A percentile compares a stretch with the other conserved stretches of the same genome.
Conservation (phyloP, 2,797 vertebrate species). For the Eulemur mongoz region DNA sequence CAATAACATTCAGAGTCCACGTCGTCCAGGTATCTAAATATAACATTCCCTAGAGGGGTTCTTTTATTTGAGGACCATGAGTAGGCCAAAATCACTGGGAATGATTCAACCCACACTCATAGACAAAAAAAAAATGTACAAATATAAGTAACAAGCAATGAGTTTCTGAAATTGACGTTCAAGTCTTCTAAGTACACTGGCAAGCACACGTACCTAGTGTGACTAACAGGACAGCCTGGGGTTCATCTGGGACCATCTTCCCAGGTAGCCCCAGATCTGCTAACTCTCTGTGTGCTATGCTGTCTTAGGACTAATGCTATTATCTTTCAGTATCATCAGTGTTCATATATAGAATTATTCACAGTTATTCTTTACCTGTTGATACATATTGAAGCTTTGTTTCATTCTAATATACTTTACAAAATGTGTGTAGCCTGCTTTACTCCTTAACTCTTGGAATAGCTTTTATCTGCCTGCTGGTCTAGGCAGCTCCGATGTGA, state of each 20-base stretch:
- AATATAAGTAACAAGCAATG: constrained; percentile 36
- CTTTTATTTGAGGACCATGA: constrained; percentile 2
- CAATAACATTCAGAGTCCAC: not conserved
- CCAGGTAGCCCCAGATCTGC: not conserved
- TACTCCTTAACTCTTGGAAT: not conserved
- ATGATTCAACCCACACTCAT: constrained; percentile 43
- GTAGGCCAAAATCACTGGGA: not conserved
- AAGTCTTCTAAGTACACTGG: not conserved
- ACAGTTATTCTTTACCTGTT: not conserved
- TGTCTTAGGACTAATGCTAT: too few relatives aligned
- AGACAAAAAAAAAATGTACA: not conserved
- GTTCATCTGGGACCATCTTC: not conserved
- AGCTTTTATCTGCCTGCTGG: not conserved
- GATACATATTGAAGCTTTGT: not conserved
- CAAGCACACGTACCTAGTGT: not conserved
- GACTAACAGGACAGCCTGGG: not conserved
- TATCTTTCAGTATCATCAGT: not conserved
- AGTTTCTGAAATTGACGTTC: not conserved
- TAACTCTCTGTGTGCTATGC: not conserved
- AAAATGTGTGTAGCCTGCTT: not conserved
- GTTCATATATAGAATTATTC: not conserved
- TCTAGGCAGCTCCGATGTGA: not conserved
- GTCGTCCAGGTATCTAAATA: constrained; percentile 14
- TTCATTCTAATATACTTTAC: constrained; percentile 19
- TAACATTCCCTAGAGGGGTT: not conserved